Evolutionary conservation across 2,888 invertebrate species (phyloP), one percentile per base, ranked within the genome.

Genomic region (Gortyna flavago): DNA sequence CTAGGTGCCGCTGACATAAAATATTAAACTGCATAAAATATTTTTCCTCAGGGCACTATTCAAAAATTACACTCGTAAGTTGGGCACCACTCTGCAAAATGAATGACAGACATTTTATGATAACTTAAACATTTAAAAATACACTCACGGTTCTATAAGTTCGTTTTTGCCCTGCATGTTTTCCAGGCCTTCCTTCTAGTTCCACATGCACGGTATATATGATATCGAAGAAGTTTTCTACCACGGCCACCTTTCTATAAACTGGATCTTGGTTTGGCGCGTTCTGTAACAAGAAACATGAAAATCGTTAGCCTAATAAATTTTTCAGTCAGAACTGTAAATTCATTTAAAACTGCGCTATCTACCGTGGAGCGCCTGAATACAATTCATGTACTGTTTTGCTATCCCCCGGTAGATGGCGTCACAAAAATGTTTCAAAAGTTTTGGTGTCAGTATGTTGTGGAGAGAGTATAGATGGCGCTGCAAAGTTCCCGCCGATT

Each of bases 221-320:
- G 85, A 99, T 99, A 93, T 99, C 98, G 94, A 99, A 99, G 97
- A 99, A 99, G 93, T 99, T 99, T 96, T 99, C 99, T n/a, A 99
- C 99, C 59, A 99, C 98, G 0, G 99, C 99, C 68, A 99, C 99
- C 93, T 99, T 98, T 91, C 99, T 98, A 95, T 98, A 99, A 29
- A 98, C 97, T 74, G 98, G 97, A 79, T 98, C 98, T 84, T 98
- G 98, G 89, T 95, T 97, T 66, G 97, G 94, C 13, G 98, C 97
- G 90, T 98, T 98, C 98, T 98, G 97, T 59, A 97, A 97, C 93
- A 94, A 95, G 91, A 89, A 85, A 89, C 91, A 91, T 83, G 41
- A 71, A 51, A 61, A 64, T 75, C 21, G n/a, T 65, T 64, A 79
- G 1, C 65, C n/a, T 35, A 21, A n/a, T n/a, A n/a, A n/a, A n/a